These are phyloP conservation scores for Alloscopus bannaensis DNA, from an alignment of 2,888 invertebrate genomes.

Conservation along the genomic window DNA sequence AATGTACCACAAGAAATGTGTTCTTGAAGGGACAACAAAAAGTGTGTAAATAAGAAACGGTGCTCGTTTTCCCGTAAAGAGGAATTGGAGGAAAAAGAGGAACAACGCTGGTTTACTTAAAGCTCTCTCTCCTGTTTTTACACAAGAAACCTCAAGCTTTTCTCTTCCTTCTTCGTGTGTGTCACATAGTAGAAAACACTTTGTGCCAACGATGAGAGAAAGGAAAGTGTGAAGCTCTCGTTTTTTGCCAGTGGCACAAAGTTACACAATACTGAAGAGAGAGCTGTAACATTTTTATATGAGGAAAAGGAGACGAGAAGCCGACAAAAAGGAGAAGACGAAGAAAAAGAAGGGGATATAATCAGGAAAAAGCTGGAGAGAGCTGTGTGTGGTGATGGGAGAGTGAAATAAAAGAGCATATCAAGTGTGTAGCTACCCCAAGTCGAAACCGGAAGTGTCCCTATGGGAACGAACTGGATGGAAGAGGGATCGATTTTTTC, in stretches of 20 bases:
- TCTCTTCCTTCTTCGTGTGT: conserved; percentile 18
- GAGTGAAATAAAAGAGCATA: conserved; percentile 51
- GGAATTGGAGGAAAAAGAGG: conserved; percentile 23
- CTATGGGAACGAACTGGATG: conserved; percentile 72
- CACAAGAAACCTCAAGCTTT: neutral
- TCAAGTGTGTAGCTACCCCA: conserved; percentile 58
- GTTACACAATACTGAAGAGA: too few relatives aligned
- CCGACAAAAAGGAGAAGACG: neutral
- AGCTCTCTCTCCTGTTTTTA: conserved; percentile 7
- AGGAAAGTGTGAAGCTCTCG: neutral
- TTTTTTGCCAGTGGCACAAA: conserved; percentile 10
- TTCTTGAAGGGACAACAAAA: conserved; percentile 54
- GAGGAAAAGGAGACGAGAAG: neutral
- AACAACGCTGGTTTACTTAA: conserved; percentile 32
- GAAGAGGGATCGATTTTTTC: conserved; percentile 70
- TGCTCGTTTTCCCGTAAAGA: conserved; percentile 19
- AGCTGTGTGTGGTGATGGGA: conserved; percentile 17
- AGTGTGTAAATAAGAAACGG: conserved; percentile 50
- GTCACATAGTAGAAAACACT: conserved; percentile 30
- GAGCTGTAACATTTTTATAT: conserved; percentile 33
- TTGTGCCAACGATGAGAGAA: neutral
- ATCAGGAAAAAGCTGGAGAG: conserved; percentile 47
- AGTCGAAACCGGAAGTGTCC: conserved; percentile 73
- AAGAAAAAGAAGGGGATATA: conserved; percentile 16
- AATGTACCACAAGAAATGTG: conserved; percentile 30